Percentiles rank a stretch among this genome's conserved stretches.
phyloP scores from a whole-genome alignment of 2,113 vertebrate genomes.

The Sinocyclocheilus grahami region DNA sequence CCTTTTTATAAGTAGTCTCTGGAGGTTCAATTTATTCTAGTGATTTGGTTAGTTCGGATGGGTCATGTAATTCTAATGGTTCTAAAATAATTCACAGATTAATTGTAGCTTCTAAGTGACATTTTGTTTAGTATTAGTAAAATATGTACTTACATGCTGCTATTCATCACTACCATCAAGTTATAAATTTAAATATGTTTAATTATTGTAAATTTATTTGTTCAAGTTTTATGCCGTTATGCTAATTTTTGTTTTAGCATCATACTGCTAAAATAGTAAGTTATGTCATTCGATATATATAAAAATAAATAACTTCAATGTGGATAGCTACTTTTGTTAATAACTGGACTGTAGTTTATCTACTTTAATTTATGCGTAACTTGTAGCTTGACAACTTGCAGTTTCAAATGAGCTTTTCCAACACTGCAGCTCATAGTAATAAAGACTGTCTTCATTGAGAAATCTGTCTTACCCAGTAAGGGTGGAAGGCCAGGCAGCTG shows the following conservation, averaged over 20 bases:
- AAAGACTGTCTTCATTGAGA: not conserved
- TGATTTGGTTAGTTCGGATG: not conserved
- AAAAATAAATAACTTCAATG: not conserved
- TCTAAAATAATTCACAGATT: not conserved
- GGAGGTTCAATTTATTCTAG: not conserved
- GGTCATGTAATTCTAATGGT: not conserved
- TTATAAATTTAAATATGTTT: not conserved
- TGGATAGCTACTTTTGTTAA: not conserved
- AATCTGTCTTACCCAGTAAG: conserved; percentile 85
- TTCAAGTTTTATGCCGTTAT: not conserved
- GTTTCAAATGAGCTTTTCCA: not conserved
- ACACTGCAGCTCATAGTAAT: not conserved
- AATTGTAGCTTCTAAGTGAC: not conserved
- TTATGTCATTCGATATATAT: not conserved
- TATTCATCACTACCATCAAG: not conserved
- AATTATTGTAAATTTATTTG: not conserved
- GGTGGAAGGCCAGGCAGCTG: conserved; percentile 98
- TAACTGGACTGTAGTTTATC: not conserved
- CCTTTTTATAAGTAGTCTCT: not conserved
- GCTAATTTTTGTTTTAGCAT: not conserved
- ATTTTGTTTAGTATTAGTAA: not conserved
- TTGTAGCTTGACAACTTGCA: not conserved
- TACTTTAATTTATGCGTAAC: not conserved
- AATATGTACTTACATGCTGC: not conserved
- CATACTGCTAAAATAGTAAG: not conserved